Base-by-base conservation (phyloP, 2,113 vertebrate genomes). In the Epinephelus cyanopodus region DNA sequence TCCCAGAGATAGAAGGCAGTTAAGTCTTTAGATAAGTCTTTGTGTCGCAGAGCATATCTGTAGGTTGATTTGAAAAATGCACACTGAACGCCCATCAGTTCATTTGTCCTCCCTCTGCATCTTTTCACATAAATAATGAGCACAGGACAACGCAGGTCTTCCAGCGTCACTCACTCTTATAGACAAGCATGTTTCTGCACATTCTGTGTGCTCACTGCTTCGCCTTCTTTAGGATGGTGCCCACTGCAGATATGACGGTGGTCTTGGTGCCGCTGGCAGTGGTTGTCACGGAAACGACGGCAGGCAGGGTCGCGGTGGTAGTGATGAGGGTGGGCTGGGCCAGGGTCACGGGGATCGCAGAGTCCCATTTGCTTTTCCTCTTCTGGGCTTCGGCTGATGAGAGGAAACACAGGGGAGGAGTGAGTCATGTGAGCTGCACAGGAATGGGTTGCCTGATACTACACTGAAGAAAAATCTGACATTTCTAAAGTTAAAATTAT, bases 281-380 rank as follows among this genome's bases (percentile, higher is more conserved):
- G 72, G 98, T 99, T 12, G 98, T 99, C 79, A 99, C 98, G 0
- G 98, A 98, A 87, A 99, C 98, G 0, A 99, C 98, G 0, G 97
- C 96, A 0, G 98, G 98, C 69, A 99, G 95, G 0, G 98, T 97
- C 0, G 97, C 97, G 0, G 97, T 97, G 71, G 98, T 99, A 70
- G 98, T 99, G 91, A 99, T 96, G 91, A 98, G 96, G 66, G 97
- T 93, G 69, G 98, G 97, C 94, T 99, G 98, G 13, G 97, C 96
- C 88, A 99, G 91, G 1, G 98, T 98, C 37, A 99, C 97, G 0
- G 98, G 98, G 80, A 99, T 97, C 2, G 98, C 98, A 0, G 98
- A 99, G 93, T 99, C 98, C 98, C 98, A 99, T 80, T 99, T 99
- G 93, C 98, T 99, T 93, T 99, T 99, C 89, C 98, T 97, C 95